Percentiles rank a stretch among this genome's conserved stretches.
Evolutionary conservation across 2,797 vertebrate genomes (phyloP).

Genomic region (Cynopterus sphinx): DNA sequence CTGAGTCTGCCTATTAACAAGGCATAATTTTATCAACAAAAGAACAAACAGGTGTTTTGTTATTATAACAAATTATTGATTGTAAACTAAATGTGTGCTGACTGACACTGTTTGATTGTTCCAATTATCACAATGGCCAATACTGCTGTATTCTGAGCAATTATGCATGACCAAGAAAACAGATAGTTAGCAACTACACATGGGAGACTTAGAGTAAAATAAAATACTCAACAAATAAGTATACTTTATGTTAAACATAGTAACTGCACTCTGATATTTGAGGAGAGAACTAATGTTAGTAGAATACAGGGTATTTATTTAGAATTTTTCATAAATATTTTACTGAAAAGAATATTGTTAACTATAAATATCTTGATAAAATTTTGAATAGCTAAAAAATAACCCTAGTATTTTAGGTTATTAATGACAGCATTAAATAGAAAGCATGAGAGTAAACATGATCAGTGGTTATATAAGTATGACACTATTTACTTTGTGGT

Average conservation of each 20-base stretch:
- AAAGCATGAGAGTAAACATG: neutral
- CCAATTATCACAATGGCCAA: neutral
- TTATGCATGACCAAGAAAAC: neutral
- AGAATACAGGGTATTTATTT: neutral
- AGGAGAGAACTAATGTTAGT: neutral
- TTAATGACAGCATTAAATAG: neutral
- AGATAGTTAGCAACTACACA: neutral
- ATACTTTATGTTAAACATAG: neutral
- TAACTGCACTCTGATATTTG: neutral
- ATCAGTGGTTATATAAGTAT: neutral
- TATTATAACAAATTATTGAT: neutral
- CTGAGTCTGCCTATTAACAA: neutral
- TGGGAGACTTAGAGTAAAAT: neutral
- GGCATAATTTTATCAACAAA: neutral
- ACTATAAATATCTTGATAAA: neutral
- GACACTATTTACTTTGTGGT: neutral
- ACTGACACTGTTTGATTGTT: neutral
- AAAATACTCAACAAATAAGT: neutral
- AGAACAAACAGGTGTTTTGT: slow-evolving; percentile 29
- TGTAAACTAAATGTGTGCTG: neutral
- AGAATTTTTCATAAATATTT: neutral
- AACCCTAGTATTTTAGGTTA: slow-evolving; percentile 7
- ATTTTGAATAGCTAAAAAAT: neutral
- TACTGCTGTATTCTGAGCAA: neutral
- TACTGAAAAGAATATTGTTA: neutral